Conservation (phyloP, 2,113 vertebrate species). For the Coryphaenoides rupestris region DNA sequence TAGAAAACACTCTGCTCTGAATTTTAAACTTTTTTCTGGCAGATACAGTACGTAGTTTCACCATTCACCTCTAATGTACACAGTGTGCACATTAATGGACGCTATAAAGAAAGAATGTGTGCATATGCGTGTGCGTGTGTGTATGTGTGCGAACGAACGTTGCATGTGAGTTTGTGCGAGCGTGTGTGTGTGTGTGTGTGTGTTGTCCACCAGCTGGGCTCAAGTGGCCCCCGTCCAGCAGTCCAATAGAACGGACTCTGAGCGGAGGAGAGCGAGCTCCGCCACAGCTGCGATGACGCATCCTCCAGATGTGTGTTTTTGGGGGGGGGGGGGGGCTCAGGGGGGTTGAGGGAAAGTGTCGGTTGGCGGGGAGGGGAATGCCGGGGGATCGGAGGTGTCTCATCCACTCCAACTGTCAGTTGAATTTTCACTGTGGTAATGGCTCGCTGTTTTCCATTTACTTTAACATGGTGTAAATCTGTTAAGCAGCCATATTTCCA, state of each 20-base stretch:
- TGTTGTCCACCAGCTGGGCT: conserved; percentile 59
- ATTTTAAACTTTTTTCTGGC: no score
- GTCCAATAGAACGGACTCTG: conserved; percentile 56
- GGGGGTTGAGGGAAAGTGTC: conserved; percentile 22
- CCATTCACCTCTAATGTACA: no score
- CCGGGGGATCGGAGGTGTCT: conserved; percentile 27
- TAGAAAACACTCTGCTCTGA: no score
- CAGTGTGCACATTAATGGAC: not conserved
- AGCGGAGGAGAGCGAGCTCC: conserved; percentile 59
- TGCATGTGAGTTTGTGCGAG: not conserved
- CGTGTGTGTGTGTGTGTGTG: conserved; percentile 8
- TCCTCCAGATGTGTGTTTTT: conserved; percentile 71
- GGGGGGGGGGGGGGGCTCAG: conserved; percentile 41
- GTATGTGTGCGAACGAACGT: conserved; percentile 14
- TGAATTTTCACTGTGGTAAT: conserved; percentile 41
- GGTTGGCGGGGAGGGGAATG: no score
- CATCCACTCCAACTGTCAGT: conserved; percentile 48
- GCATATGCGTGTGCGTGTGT: not conserved
- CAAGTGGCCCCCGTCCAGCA: conserved; percentile 46
- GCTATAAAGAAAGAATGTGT: not conserved
- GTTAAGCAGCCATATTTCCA: conserved; percentile 28
- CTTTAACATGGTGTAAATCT: conserved; percentile 52
- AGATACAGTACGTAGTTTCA: no score
- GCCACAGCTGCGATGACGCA: conserved; percentile 72
- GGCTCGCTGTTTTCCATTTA: conserved; percentile 36